phyloP scores from a whole-genome alignment of 2,888 invertebrate genomes.

The Scelioninae gen. 2 region DNA sequence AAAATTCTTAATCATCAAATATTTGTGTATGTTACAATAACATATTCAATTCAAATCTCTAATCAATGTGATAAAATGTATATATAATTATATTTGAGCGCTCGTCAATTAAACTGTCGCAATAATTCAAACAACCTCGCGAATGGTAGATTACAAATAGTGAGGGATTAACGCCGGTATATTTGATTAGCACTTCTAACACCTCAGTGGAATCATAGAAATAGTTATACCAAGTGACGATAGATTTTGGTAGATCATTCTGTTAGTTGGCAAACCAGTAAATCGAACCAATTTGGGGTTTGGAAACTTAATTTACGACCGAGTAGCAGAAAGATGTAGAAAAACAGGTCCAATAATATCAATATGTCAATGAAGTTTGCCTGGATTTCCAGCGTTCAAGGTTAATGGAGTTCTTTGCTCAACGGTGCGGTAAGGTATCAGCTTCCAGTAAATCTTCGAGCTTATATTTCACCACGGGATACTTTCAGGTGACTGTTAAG shows the following conservation, averaged over 20 bases:
- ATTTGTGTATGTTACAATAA: slow-evolving; percentile 10
- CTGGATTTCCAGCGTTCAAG: slow-evolving; percentile 21
- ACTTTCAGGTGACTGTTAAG: slow-evolving; percentile 15
- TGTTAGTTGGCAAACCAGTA: background rate
- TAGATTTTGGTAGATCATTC: background rate
- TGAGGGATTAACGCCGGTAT: slow-evolving; percentile 34
- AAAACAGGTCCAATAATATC: background rate
- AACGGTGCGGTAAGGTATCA: slow-evolving; percentile 13
- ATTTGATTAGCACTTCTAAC: slow-evolving; percentile 51
- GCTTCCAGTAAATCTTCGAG: slow-evolving; percentile 16
- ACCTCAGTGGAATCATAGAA: slow-evolving; percentile 27
- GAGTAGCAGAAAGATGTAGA: background rate
- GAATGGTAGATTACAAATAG: slow-evolving; percentile 38
- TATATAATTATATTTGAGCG: slow-evolving; percentile 41
- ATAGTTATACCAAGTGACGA: background rate
- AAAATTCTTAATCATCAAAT: slow-evolving; percentile 13
- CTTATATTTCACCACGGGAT: slow-evolving; percentile 14
- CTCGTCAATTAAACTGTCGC: slow-evolving; percentile 44
- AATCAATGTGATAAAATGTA: slow-evolving; percentile 46
- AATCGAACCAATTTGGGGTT: background rate
- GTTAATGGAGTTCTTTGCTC: slow-evolving; percentile 14
- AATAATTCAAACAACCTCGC: slow-evolving; percentile 45
- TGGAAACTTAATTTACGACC: background rate
- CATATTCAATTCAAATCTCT: slow-evolving; percentile 34
- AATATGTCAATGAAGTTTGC: slow-evolving; percentile 18